Evolutionary conservation across 2,797 vertebrate species (phyloP).

Genomic region (Geotria australis): DNA sequence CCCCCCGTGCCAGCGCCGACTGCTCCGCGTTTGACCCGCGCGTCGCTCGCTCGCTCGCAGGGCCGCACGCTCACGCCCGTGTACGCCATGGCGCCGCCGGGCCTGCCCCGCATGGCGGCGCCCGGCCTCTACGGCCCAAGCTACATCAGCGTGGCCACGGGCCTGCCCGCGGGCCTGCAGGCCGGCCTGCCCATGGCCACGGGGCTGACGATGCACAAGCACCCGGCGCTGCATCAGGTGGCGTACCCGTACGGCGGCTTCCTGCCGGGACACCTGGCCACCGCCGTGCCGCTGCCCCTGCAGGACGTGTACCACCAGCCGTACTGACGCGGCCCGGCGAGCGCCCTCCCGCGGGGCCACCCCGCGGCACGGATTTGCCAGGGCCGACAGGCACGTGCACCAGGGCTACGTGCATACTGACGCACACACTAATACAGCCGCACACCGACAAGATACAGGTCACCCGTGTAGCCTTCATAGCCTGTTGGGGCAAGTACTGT

Average conservation of each 20-base stretch:
- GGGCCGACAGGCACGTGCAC: neutral
- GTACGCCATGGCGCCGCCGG: conserved; percentile 76
- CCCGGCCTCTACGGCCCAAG: conserved; percentile 50
- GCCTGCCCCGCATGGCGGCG: conserved; percentile 47
- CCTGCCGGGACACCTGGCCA: neutral
- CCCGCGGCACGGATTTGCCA: too few relatives aligned
- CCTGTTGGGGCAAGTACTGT: too few relatives aligned
- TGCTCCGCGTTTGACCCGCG: too few relatives aligned
- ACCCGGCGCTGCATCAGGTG: neutral
- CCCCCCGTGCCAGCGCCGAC: too few relatives aligned
- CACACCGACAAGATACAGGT: too few relatives aligned
- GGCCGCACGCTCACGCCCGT: conserved; percentile 82
- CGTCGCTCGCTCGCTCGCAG: conserved; percentile 9
- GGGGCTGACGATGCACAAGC: neutral
- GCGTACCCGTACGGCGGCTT: neutral
- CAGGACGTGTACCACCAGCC: neutral
- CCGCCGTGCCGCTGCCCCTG: neutral
- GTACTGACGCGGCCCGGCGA: too few relatives aligned
- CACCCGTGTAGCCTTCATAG: too few relatives aligned
- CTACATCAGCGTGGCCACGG: conserved; percentile 40
- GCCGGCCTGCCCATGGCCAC: neutral
- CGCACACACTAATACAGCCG: neutral
- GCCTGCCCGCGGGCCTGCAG: neutral
- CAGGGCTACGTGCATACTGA: neutral
- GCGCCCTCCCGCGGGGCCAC: too few relatives aligned